A percentile compares a stretch with the other conserved stretches of the same genome.
phyloP scores from a whole-genome alignment of 2,113 vertebrate genomes.

The Origma solitaria region DNA sequence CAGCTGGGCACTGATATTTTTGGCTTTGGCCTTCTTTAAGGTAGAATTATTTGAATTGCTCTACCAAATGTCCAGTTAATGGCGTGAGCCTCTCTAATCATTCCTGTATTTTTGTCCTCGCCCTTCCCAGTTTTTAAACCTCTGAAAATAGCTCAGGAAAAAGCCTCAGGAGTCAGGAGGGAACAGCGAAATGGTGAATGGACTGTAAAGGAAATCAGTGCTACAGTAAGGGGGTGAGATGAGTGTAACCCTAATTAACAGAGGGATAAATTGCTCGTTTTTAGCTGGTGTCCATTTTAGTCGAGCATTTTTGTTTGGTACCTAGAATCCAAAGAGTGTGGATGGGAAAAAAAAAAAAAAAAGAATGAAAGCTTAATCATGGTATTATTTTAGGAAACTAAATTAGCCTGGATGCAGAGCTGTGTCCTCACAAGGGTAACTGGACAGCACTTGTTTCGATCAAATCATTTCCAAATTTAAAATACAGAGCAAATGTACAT shows the following conservation, averaged over 20 bases:
- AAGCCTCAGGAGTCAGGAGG: not conserved
- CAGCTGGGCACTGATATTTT: not conserved
- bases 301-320: not conserved
- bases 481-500: not conserved
- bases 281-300: not conserved
- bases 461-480: not conserved
- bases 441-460: not conserved
- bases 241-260: not conserved
- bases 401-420: not conserved
- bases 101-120: not conserved
- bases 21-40: not conserved
- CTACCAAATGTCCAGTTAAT: not conserved
- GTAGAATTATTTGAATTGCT: not conserved
- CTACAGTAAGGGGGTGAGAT: not conserved
- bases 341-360: not conserved
- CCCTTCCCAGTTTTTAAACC: not conserved
- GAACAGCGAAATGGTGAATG: not conserved
- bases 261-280: not conserved
- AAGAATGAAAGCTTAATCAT: not conserved
- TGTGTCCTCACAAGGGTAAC: not conserved
- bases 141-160: not conserved
- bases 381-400: not conserved
- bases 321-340: not conserved
- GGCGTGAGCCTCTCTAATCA: not conserved
- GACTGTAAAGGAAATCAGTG: not conserved